Evolutionary conservation across 2,888 invertebrate species (phyloP), one percentile per base, ranked within the genome.

Genomic region (Abrostola tripartita): DNA sequence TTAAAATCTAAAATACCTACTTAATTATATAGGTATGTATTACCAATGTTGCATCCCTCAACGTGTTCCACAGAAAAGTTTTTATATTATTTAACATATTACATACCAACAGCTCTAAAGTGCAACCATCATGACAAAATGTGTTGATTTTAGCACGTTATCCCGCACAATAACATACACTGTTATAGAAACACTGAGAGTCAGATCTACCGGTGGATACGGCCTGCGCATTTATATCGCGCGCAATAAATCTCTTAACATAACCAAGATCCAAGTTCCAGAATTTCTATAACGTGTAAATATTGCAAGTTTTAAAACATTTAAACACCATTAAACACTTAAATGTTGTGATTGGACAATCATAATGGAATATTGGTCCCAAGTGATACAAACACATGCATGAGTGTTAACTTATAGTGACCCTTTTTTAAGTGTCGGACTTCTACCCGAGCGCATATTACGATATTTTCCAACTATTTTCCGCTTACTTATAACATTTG

Each of bases 361-460:
- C 24, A 36, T 12, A 64, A 64, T 64, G 52, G 44, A 38, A 14
- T 37, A 5, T 53, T 24, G n/a, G n/a, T 35, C 35, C 9, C 36
- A 9, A 6, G 42, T 42, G 44, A 64, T 11, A 53, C 52, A 74
- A 69, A 70, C 56, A 70, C 74, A 56, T 70, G 74, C 74, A 71
- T 14, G 52, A 56, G 24, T 56, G 14, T 57, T 8, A 14, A 24
- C 4, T 24, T 47, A 41, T 6, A 47, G 24, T 47, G 44, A 9
- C 44, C 44, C 9, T 4, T 47, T 14, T 8, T 2, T 24, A 24
- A 24, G 44, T 24, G 44, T 47, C 0, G 9, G 44, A 47, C 44
- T 4, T 24, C 44, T 24, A 24, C 24, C 9, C 14, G 8, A 47
- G 44, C 24, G 2, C 24, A 47, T 10, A 47, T 9, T 47, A 14